Conservation (phyloP, 2,113 vertebrate genomes). For the Corythoichthys haematopterus region DNA sequence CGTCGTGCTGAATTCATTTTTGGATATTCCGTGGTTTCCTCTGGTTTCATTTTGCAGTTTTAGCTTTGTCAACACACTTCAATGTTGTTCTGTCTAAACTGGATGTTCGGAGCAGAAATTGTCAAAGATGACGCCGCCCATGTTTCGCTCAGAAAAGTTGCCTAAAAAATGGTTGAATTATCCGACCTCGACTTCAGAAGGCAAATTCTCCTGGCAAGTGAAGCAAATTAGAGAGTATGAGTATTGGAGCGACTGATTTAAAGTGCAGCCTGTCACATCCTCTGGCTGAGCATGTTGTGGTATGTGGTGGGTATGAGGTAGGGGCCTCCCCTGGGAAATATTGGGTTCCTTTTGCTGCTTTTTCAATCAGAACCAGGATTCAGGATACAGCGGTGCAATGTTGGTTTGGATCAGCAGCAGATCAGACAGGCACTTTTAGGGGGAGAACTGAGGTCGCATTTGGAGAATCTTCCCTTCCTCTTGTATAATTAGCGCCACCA, state of each 20-base stretch:
- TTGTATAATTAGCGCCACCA: neutral
- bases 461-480: slow-evolving; percentile 4
- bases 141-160: too few relatives aligned
- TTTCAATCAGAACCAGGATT: slow-evolving; percentile 37
- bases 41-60: too few relatives aligned
- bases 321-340: slow-evolving; percentile 46
- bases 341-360: slow-evolving; percentile 53
- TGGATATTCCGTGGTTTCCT: too few relatives aligned
- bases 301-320: slow-evolving; percentile 38
- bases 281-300: slow-evolving; percentile 28
- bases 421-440: slow-evolving; percentile 14
- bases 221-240: slow-evolving; percentile 11
- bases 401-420: slow-evolving; percentile 20
- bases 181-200: slow-evolving; percentile 19
- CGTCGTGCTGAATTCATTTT: too few relatives aligned
- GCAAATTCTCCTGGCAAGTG: slow-evolving; percentile 2
- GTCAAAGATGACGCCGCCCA: too few relatives aligned
- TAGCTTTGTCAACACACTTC: too few relatives aligned
- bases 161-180: slow-evolving; percentile 14
- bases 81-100: too few relatives aligned
- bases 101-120: too few relatives aligned
- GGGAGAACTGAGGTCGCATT: slow-evolving; percentile 13
- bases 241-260: slow-evolving; percentile 31
- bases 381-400: neutral
- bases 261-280: slow-evolving; percentile 49